A percentile compares a stretch with the other conserved stretches of the same genome.
These are phyloP conservation scores for Drosophila funebris DNA, from an alignment of 1,140 invertebrate genomes.

Conservation along the genomic window DNA sequence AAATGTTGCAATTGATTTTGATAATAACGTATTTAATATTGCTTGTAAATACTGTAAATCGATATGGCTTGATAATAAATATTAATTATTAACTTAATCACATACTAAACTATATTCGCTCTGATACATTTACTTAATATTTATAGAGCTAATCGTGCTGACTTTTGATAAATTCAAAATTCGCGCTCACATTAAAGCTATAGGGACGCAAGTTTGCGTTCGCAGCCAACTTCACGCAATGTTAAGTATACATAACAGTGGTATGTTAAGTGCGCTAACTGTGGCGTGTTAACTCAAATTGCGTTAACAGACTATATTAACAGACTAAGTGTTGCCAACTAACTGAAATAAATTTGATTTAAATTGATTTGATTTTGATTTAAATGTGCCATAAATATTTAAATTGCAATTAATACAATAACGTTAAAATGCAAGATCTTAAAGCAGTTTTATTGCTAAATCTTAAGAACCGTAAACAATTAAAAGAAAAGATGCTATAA, in stretches of 20 bases:
- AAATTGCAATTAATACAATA: too few relatives aligned
- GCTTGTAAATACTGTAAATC: conserved; percentile 67
- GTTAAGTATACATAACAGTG: neutral
- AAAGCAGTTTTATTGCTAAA: too few relatives aligned
- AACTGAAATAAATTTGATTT: neutral
- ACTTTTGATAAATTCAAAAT: neutral
- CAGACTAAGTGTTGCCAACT: neutral
- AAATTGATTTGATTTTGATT: neutral
- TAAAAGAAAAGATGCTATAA: too few relatives aligned
- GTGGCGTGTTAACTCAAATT: neutral
- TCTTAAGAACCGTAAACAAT: too few relatives aligned
- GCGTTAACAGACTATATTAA: neutral
- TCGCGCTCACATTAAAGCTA: neutral
- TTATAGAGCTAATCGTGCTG: too few relatives aligned
- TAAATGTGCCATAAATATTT: too few relatives aligned
- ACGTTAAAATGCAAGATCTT: too few relatives aligned
- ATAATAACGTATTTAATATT: conserved; percentile 32
- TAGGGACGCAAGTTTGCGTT: neutral
- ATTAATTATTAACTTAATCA: neutral
- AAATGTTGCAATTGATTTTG: conserved; percentile 60
- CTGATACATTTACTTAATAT: too few relatives aligned
- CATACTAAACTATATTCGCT: too few relatives aligned
- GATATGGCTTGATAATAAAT: conserved; percentile 67
- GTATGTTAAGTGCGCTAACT: neutral
- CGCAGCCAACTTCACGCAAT: conserved; percentile 10